Base-by-base conservation (phyloP, 2,797 vertebrate species). In the Varecia variegata region DNA sequence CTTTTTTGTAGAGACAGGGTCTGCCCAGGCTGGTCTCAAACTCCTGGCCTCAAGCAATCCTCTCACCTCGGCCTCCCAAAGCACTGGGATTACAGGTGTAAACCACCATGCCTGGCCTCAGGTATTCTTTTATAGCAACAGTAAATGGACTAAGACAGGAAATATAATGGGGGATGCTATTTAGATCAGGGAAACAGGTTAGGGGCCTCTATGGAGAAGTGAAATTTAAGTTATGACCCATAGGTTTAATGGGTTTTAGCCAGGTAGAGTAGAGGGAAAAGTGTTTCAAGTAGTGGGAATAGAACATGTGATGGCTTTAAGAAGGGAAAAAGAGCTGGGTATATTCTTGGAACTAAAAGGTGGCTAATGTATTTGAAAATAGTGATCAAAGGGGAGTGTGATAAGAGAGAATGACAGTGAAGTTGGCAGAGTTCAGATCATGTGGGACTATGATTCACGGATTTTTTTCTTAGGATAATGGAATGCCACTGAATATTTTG, bases 221-320 rank as follows among this genome's bases (percentile, higher is more conserved):
- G 27, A 91, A 81, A 93, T 93, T 82, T 89, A 56, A 68, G 40
- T 82, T 85, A 70, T 68, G 35, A 93, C 14, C 23, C 5, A 40
- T 23, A 85, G 70, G 43, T 80, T 52, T n/a, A 93, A 74, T 80
- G 30, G 15, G 58, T 25, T 58, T 82, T 82, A 45, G 18, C 30
- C 43, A 84, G 43, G 76, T 43, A 88, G 21, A 84, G 13, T 23
- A 81, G 43, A 62, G 43, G 47, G 60, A 17, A 76, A 93, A 93
- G 45, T 88, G 67, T 95, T 76, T 96, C 43, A 70, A 43, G 38
- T 43, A 43, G 45, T 77, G 45, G 32, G 30, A 87, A 65, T 74
- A 92, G 76, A 38, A 32, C 23, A 21, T 80, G 18, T 93, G 50
- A 90, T 94, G 47, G 27, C n/a, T 91, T 71, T 92, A 95, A 76